These are phyloP conservation scores for Apogon hyalosoma DNA, from an alignment of 2,797 vertebrate species.

Conservation along the genomic window DNA sequence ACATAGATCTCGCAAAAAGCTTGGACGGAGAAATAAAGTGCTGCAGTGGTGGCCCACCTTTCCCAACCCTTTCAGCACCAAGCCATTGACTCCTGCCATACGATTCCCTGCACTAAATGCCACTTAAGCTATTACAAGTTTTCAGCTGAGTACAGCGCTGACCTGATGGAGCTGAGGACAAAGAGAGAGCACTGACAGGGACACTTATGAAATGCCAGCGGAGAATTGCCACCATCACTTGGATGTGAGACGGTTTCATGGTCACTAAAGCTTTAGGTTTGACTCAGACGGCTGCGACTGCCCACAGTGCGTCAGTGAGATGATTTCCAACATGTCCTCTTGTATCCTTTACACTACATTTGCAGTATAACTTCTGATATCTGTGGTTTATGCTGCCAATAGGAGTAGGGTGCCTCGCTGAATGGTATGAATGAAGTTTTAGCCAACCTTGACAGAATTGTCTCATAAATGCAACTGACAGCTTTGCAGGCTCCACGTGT, in stretches of 20 bases:
- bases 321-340: conserved; percentile 29
- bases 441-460: conserved; percentile 78
- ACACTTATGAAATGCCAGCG: conserved; percentile 81
- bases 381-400: conserved; percentile 33
- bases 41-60: conserved; percentile 78
- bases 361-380: conserved; percentile 10
- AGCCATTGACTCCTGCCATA: conserved; percentile 83
- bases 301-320: conserved; percentile 26
- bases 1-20: conserved; percentile 75
- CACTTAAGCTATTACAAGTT: conserved; percentile 88
- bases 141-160: conserved; percentile 78
- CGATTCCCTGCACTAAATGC: conserved; percentile 84
- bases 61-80: conserved; percentile 79
- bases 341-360: conserved; percentile 31
- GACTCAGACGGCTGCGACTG: conserved; percentile 42
- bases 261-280: conserved; percentile 49
- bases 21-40: conserved; percentile 80
- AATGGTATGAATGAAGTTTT: conserved; percentile 71
- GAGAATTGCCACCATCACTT: conserved; percentile 64
- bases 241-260: conserved; percentile 58
- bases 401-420: conserved; percentile 46
- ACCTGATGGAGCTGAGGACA: conserved; percentile 79
- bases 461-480: conserved; percentile 75
- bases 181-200: conserved; percentile 75
- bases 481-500: conserved; percentile 65